These are phyloP conservation scores for Ciconia boyciana DNA, from an alignment of 2,113 vertebrate genomes.

Conservation along the genomic window DNA sequence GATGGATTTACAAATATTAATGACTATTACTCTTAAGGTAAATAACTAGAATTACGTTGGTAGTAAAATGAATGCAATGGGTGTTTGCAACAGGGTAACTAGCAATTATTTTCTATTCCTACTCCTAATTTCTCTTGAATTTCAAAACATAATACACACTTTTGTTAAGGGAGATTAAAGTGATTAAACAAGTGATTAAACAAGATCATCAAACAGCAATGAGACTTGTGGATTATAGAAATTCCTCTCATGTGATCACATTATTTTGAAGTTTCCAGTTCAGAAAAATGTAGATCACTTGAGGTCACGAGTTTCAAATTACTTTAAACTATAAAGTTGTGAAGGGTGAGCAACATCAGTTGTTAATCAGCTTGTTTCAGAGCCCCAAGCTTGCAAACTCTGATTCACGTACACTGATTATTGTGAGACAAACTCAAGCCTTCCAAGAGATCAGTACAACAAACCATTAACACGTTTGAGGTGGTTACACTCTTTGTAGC, in stretches of 20 bases:
- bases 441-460: background rate
- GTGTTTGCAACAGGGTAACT: background rate
- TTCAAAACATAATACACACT: background rate
- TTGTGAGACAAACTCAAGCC: background rate
- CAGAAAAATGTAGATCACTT: background rate
- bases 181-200: background rate
- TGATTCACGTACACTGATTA: background rate
- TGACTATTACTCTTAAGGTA: background rate
- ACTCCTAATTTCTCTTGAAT: background rate
- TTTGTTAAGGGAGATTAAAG: background rate
- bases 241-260: background rate
- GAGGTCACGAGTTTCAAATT: background rate
- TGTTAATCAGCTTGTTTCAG: background rate
- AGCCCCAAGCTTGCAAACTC: background rate
- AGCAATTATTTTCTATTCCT: background rate
- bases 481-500: background rate
- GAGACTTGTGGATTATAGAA: background rate
- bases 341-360: background rate
- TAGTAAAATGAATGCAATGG: background rate
- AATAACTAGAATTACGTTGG: background rate
- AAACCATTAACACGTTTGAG: background rate
- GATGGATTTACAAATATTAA: background rate
- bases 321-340: background rate
- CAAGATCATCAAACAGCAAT: background rate
- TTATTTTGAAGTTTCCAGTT: conserved; percentile 4